phyloP scores from a whole-genome alignment of 2,113 vertebrate species.

The Cygnus buccinator region DNA sequence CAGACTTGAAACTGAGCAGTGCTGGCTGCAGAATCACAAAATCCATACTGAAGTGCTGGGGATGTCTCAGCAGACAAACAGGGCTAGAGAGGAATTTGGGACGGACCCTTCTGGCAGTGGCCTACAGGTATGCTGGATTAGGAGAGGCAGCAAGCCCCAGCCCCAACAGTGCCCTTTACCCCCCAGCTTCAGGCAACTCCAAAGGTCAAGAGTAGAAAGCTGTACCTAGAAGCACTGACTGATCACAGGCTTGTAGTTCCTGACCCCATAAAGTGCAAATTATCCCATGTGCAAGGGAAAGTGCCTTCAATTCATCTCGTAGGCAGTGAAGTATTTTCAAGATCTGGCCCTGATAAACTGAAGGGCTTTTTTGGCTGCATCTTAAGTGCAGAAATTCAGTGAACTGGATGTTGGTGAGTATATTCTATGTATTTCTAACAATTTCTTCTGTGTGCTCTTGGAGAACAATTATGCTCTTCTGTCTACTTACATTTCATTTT shows the following conservation, averaged over 20 bases:
- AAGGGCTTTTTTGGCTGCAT: neutral
- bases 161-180: neutral
- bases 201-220: neutral
- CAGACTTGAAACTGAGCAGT: neutral
- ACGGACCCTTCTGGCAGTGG: neutral
- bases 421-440: neutral
- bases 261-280: neutral
- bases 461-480: neutral
- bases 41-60: neutral
- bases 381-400: neutral
- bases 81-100: neutral
- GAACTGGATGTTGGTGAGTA: neutral
- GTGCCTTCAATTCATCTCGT: neutral
- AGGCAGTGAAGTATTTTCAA: neutral
- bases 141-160: neutral
- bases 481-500: neutral
- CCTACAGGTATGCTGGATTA: neutral
- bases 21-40: neutral
- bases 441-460: neutral
- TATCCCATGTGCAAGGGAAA: neutral
- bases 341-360: neutral
- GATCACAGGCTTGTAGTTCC: neutral
- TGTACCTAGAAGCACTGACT: neutral
- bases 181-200: neutral
- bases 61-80: neutral